These are phyloP conservation scores for Phrynosoma blainvillii DNA, from an alignment of 2,113 vertebrate species.

Conservation along the genomic window DNA sequence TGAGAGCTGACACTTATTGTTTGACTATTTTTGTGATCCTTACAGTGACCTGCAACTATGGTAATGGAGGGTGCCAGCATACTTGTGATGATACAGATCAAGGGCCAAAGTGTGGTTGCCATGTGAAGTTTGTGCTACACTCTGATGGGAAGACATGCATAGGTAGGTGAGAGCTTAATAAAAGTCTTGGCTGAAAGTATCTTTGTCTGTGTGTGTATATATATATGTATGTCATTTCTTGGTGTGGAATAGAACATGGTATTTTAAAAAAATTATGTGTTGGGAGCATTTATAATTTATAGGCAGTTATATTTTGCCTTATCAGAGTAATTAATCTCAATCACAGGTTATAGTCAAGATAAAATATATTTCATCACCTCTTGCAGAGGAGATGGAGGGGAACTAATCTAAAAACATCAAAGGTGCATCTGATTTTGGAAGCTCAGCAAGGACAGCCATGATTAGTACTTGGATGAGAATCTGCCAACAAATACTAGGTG, in stretches of 20 bases:
- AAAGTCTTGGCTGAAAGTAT: accelerated
- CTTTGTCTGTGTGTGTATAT: too few species aligned
- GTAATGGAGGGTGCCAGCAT: conserved; percentile 97
- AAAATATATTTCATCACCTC: background rate
- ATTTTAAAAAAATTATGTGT: background rate
- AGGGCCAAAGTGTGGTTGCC: conserved; percentile 93
- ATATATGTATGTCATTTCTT: background rate
- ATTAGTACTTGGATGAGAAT: too few species aligned
- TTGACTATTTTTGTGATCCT: conserved; percentile 39
- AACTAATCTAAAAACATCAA: background rate
- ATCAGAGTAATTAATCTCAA: background rate
- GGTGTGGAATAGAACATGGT: background rate
- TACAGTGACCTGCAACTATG: conserved; percentile 98
- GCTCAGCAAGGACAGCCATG: too few species aligned
- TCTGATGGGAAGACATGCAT: conserved; percentile 95
- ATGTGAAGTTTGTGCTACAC: conserved; percentile 95
- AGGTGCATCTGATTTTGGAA: too few species aligned
- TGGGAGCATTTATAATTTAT: background rate
- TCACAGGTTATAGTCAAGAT: background rate
- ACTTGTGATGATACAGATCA: conserved; percentile 96
- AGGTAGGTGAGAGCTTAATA: conserved; percentile 82
- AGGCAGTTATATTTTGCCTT: background rate
- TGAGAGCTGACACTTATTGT: background rate
- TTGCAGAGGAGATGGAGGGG: background rate
- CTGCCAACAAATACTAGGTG: too few species aligned